These are phyloP conservation scores for Apamea sordens DNA, from an alignment of 2,888 invertebrate species.

Conservation along the genomic window DNA sequence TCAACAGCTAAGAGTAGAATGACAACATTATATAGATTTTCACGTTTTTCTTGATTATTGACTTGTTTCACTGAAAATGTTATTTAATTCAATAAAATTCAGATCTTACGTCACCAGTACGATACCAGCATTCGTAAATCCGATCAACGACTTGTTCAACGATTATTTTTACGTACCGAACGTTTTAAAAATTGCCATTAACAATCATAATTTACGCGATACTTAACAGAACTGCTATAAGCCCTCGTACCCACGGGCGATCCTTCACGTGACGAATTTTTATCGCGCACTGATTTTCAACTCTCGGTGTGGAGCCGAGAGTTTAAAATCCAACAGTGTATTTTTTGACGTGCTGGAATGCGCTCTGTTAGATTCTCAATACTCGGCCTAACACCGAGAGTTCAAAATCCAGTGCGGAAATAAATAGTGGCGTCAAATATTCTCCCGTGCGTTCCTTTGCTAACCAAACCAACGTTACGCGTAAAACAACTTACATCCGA, in stretches of 20 bases:
- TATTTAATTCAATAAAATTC: not conserved
- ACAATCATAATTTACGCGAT: conserved; percentile 31
- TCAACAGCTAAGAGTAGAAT: not conserved
- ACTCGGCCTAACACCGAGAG: not conserved
- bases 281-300: no score
- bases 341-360: not conserved
- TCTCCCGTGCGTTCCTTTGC: not conserved
- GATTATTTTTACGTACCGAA: conserved; percentile 1
- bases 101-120: conserved; percentile 14
- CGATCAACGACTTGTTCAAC: not conserved
- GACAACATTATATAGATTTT: not conserved
- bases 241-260: not conserved
- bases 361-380: not conserved
- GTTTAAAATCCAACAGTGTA: no score
- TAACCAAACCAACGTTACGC: not conserved
- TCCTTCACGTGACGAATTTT: no score
- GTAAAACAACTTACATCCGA: conserved; percentile 16
- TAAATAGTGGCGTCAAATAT: not conserved
- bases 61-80: not conserved
- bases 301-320: no score
- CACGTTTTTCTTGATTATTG: not conserved
- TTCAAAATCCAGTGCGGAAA: not conserved
- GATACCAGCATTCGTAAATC: conserved; percentile 5
- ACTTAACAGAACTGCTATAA: conserved; percentile 1
- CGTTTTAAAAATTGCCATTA: conserved; percentile 15